Base-by-base conservation (phyloP, 2,113 vertebrate genomes). In the Prolemur simus region DNA sequence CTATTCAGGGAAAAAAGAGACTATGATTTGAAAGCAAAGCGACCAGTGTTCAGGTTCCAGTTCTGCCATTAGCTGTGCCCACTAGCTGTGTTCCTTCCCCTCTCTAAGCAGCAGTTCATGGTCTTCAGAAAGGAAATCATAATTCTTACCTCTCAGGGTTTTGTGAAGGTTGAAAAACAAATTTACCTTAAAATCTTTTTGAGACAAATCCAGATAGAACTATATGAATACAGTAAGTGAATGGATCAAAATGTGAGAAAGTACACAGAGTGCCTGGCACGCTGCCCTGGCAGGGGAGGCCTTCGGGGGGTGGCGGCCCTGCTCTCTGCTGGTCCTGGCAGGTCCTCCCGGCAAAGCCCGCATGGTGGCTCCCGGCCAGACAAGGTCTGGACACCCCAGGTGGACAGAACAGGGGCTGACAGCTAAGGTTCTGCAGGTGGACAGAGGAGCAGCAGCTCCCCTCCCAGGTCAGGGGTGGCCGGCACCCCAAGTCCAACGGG, bases 161-260 rank as follows among this genome's bases (percentile, higher is more conserved):
- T 64, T 58, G 49, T 76, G 64, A 63, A 74, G 27, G 34, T 32
- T 96, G 58, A 77, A 91, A 95, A 96, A 93, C 68, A 93, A 95
- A 95, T 87, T 77, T 80, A 73, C 83, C 56, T 93, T 63, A 45
- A 42, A 74, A 64, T 93, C 82, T 64, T 93, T 80, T 66, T 87
- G 64, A 93, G 68, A 23, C 0, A 0, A 95, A 76, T 74, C 63
- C 78, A 83, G 73, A 54, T 39, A 45, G 20, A 86, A 83, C 60
- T 1, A 15, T n/a, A 74, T 25, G 84, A 86, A 83, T 45, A 54
- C 74, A 87, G 64, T 78, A 39, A 47, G 58, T 6, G 32, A 34
- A 52, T 17, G 42, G 66, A n/a, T 68, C 25, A 49, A 49, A 56
- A 34, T 6, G 47, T 4, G 39, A 54, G 87, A 29, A 39, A 91